Percentiles rank a stretch among this genome's conserved stretches.
phyloP scores from a whole-genome alignment of 2,888 invertebrate species.

The Ennomos erosarius region DNA sequence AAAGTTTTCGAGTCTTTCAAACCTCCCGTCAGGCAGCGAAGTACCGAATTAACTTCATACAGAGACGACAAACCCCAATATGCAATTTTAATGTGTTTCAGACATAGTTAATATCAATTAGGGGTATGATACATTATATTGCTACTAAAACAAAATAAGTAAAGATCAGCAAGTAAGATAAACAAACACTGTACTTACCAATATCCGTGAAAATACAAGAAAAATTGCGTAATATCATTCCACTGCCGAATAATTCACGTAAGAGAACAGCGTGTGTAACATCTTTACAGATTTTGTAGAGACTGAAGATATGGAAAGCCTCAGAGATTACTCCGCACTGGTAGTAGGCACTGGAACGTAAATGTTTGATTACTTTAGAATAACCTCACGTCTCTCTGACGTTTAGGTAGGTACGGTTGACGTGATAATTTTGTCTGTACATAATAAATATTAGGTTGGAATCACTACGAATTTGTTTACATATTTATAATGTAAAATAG shows the following conservation, averaged over 20 bases:
- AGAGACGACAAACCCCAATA: too few species aligned
- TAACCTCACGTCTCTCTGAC: constrained; percentile 29
- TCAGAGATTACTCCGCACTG: constrained; percentile 25
- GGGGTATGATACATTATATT: too few species aligned
- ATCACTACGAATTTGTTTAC: too few species aligned
- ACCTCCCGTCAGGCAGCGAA: too few species aligned
- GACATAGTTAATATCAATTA: too few species aligned
- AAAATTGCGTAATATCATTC: constrained; percentile 27
- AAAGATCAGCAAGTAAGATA: constrained; percentile 1
- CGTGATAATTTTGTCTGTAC: not conserved
- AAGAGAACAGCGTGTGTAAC: constrained; percentile 35
- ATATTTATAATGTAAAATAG: too few species aligned
- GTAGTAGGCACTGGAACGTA: not conserved
- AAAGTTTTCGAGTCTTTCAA: too few species aligned
- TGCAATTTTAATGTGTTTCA: too few species aligned
- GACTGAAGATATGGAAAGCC: constrained; percentile 46
- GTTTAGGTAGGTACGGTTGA: constrained; percentile 5
- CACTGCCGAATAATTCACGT: constrained; percentile 28
- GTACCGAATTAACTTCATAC: too few species aligned
- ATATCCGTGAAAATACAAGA: constrained; percentile 16
- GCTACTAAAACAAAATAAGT: too few species aligned
- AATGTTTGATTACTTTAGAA: constrained; percentile 30
- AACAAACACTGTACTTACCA: constrained; percentile 28
- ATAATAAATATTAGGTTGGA: too few species aligned
- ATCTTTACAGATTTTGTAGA: constrained; percentile 36